Evolutionary conservation across 1,140 invertebrate genomes (phyloP), one percentile per base, ranked within the genome.

Genomic region (Pogonognathellus flavescens): DNA sequence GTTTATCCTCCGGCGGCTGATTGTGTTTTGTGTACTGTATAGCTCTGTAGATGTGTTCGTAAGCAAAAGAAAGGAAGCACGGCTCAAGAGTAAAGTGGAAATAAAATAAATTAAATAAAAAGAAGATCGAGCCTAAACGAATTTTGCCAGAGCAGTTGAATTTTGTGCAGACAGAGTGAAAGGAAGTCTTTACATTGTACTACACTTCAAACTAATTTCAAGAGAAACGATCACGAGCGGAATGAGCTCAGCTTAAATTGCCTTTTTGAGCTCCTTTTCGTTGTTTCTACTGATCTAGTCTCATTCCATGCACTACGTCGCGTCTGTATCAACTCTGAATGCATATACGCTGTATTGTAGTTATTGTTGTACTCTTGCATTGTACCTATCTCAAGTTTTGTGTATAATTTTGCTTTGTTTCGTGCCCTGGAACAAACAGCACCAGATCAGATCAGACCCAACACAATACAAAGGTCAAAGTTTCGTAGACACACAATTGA

Each of bases 231-330:
- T 25, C 31, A 76, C 16, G 25, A 70, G 66, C 66, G 70, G 70
- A 76, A 76, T 76, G 70, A 76, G 70, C 70, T 76, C 70, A 76
- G 41, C 70, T 76, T 76, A 76, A 76, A 76, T 76, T 76, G 70
- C 31, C 70, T 76, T 50, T 76, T 50, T 16, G 70, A 76, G 41
- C 70, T 76, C 41, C 31, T 76, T 76, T 76, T 50, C 70, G 20
- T 70, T 20, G 16, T 60, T 20, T 60, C 22, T 25, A 16, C 22
- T 25, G 31, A 41, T 41, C 31, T 31, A 31, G 20, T 31, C 66
- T 16, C 22, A 41, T 70, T 31, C 16, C 22, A 41, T 41, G 1
- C 22, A 70, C 66, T 70, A 13, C 9, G 7, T 76, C 31, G 18
- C 59, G 8, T 62, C 59, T 62, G 18, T 11, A 55, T 55, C 53